Evolutionary conservation across 2,113 vertebrate species (phyloP).

Genomic region (Aspiorhynchus laticeps): DNA sequence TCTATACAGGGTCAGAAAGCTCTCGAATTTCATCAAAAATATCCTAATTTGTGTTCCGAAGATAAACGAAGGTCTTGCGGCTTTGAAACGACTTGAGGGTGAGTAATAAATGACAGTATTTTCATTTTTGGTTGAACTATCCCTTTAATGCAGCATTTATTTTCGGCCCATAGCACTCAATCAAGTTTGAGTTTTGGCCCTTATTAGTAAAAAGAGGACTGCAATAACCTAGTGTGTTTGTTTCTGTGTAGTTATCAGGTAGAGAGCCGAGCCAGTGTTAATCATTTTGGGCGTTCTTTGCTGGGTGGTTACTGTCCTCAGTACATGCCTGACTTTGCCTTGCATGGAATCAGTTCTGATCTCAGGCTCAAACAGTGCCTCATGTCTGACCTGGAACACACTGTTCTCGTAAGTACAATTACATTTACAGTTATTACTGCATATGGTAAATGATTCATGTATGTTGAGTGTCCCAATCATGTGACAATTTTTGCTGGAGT

Average conservation of each 20-base stretch:
- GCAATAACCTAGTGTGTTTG: background rate
- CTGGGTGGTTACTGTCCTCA: conserved; percentile 85
- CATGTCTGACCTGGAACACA: conserved; percentile 78
- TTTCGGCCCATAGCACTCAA: background rate
- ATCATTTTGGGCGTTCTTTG: conserved; percentile 84
- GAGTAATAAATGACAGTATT: too few species aligned
- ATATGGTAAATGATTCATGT: background rate
- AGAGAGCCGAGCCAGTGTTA: conserved; percentile 75
- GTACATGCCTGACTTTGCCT: conserved; percentile 84
- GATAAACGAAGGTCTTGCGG: too few species aligned
- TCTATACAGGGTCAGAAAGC: too few species aligned
- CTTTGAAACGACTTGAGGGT: too few species aligned
- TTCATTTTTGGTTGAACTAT: too few species aligned
- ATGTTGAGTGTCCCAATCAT: background rate
- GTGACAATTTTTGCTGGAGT: background rate
- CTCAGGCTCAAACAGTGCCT: conserved; percentile 82
- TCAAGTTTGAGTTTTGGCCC: background rate
- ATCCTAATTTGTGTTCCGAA: too few species aligned
- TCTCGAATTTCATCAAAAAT: too few species aligned
- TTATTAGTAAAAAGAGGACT: background rate
- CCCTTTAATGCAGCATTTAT: background rate
- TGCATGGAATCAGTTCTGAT: conserved; percentile 82
- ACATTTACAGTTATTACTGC: background rate
- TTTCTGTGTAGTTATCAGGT: conserved; percentile 74
- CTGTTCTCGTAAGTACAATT: conserved; percentile 79